Base-by-base conservation (phyloP, 2,888 invertebrate species). In the Thumatha senex region DNA sequence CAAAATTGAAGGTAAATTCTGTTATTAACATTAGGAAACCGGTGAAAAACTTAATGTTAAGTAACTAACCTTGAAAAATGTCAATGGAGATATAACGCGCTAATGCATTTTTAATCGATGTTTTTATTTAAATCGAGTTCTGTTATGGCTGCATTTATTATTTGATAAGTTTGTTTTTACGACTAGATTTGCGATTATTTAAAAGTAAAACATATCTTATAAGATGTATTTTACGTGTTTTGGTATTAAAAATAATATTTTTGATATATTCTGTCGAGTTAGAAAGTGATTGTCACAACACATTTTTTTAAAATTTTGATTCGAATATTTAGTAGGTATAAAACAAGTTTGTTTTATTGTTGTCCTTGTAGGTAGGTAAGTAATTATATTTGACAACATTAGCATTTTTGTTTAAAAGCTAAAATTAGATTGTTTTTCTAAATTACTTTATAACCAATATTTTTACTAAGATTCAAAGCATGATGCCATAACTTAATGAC, bases 1-100 rank as follows among this genome's bases (percentile, higher is more conserved):
- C 85, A 66, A 85, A 84, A 83, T 72, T 84, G 81, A 85, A 85
- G 85, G 85, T 85, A 84, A 82, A 60, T 62, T 58, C 18, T 60
- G 66, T 73, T 78, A 78, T 68, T 59, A 69, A 73, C 43, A 54
- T 61, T 58, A 52, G 53, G 53, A 67, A 65, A 58, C 49, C 53
- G 41, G 45, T 43, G 51, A 63, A 62, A 66, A 67, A 55, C 47
- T 63, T 54, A 47, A 64, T 60, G 55, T 60, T 51, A 51, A 56
- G n/a, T n/a, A n/a, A n/a, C n/a, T 40, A 54, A 48, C 65, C 65
- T 65, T 65, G 61, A n/a, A 40, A 40, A 46, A 30, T 39, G 52
- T 55, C 18, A 14, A 15, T 40, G 30, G 43, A 24, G 13, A 7
- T 57, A n/a, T 42, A 42, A 24, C 18, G 49, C 10, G 38, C 47